Conservation (phyloP, 2,113 vertebrate species). For the Pterocles burchelli region DNA sequence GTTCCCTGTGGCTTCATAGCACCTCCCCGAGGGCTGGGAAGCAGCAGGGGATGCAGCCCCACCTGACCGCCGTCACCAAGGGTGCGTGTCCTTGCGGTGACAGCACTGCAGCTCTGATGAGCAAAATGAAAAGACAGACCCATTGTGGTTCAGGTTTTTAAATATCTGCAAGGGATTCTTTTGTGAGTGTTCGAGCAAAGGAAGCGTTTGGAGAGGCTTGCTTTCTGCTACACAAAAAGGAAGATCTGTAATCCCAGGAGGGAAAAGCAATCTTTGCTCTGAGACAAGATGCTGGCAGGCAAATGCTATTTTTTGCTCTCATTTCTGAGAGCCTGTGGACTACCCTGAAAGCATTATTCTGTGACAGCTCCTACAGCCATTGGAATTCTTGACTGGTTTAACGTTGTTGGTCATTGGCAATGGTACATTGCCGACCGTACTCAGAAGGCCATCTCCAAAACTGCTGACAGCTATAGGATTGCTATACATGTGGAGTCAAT, state of each 20-base stretch:
- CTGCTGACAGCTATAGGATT: neutral
- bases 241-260: neutral
- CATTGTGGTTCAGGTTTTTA: neutral
- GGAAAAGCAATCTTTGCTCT: constrained; percentile 11
- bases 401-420: neutral
- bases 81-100: rapidly evolving
- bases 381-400: neutral
- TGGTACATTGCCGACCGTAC: neutral
- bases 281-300: constrained; percentile 9
- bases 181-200: neutral
- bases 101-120: neutral
- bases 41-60: neutral
- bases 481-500: neutral
- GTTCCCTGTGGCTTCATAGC: neutral
- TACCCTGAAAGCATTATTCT: neutral
- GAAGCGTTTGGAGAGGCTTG: neutral
- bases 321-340: neutral
- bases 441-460: neutral
- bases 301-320: neutral
- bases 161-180: neutral
- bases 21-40: neutral
- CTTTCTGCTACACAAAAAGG: neutral
- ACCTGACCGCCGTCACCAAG: neutral
- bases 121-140: neutral
- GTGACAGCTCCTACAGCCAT: neutral